Base-by-base conservation (phyloP, 2,888 invertebrate genomes). In the Diplazon laetatorius region DNA sequence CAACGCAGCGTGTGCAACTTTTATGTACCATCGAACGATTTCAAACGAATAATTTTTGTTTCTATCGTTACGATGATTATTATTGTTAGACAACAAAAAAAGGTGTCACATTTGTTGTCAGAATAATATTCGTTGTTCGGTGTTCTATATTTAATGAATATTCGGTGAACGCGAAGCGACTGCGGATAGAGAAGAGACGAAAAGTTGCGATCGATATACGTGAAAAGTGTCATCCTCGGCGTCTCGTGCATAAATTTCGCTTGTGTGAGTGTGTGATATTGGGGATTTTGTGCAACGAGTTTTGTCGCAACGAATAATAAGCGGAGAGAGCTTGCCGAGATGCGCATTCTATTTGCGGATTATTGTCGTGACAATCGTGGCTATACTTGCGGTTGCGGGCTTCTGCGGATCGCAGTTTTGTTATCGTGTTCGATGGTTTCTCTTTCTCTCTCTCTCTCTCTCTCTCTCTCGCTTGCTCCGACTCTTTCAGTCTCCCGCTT, bases 331-430 rank as follows among this genome's bases (percentile, higher is more conserved):
- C 30, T 50, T n/a, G n/a, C n/a, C 50, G 44, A 52, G 60, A 44
- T 62, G 66, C 18, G 16, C 60, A 55, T 55, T 71, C 71, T 76
- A 76, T 76, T 71, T 71, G 48, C 62, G 63, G 75, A 71, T 52
- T n/a, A n/a, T n/a, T 76, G 50, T 76, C 71, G 65, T 65, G 57
- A 76, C 48, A 62, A 20, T 62, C 18, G 16, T 55, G 42, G 50
- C 30, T 12, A 20, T n/a, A n/a, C n/a, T 18, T 25, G 44, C 35
- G 62, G 16, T 35, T 8, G 37, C 18, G 46, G 37, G 42, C 48
- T 48, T 62, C 55, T 52, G 48, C 55, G 50, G n/a, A 52, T 12
- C 44, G 42, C 44, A 48, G 10, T 52, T n/a, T 52, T 59, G 60
- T 75, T 75, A 75, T 69, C 75, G 48, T 22, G 16, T 48, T 69